A percentile compares a stretch with the other conserved stretches of the same genome.
Conservation (phyloP, 2,113 vertebrate species). For the Megalops atlanticus region DNA sequence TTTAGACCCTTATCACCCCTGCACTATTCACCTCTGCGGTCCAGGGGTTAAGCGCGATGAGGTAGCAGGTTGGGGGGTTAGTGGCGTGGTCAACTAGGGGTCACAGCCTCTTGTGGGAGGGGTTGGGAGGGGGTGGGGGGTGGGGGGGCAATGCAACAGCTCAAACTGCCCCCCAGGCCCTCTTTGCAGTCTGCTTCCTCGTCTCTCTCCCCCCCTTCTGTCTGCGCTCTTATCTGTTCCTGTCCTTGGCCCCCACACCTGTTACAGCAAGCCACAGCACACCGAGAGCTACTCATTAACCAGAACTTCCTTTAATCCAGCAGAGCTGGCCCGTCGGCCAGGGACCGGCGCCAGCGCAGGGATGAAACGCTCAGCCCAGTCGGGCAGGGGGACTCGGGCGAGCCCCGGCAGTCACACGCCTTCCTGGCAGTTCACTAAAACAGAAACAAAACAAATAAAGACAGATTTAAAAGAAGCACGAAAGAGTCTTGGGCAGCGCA, state of each 20-base stretch:
- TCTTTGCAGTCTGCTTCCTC: conserved; percentile 9
- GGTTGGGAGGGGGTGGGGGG: too few relatives aligned
- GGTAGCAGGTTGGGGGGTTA: too few relatives aligned
- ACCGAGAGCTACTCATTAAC: conserved; percentile 52
- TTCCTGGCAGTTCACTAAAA: neutral
- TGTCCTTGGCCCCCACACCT: conserved; percentile 58
- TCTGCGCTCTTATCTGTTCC: conserved; percentile 44
- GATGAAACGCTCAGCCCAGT: neutral
- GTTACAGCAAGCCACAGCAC: conserved; percentile 42
- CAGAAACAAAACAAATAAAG: neutral
- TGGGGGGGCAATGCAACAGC: too few relatives aligned
- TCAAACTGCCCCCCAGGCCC: conserved; percentile 39
- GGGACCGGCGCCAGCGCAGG: neutral
- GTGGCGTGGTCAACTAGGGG: conserved; percentile 17
- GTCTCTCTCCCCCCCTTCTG: neutral
- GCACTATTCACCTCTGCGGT: conserved; percentile 32
- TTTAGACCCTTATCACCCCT: conserved; percentile 33
- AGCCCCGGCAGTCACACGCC: neutral
- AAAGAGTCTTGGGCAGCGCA: too few relatives aligned
- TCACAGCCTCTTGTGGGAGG: conserved; percentile 14
- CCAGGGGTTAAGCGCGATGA: conserved; percentile 29
- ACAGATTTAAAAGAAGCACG: neutral
- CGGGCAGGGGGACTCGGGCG: neutral
- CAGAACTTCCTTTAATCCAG: conserved; percentile 52
- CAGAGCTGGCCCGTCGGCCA: conserved; percentile 23